Base-by-base conservation (phyloP, 2,113 vertebrate species). In the Leptobrachium leishanense region DNA sequence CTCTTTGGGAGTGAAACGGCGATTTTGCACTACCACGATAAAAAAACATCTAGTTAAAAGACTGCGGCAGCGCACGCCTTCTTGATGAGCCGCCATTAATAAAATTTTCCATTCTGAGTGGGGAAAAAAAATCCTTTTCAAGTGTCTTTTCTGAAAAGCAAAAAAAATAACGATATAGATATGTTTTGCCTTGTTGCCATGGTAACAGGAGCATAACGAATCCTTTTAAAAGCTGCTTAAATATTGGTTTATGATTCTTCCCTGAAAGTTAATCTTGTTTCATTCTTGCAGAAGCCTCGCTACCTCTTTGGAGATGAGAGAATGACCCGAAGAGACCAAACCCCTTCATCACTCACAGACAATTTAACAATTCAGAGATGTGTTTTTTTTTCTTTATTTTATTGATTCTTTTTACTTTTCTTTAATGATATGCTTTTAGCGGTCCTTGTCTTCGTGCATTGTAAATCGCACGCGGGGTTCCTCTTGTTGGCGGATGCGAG, bases 171-270 rank as follows among this genome's bases (percentile, higher is more conserved):
- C n/a, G n/a, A n/a, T n/a, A n/a, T n/a, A n/a, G n/a, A n/a, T n/a
- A 5, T 46, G 39, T 65, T 77, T 68, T 43, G 43, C 2, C 7
- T 9, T 41, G 67, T 77, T 77, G 68, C 43, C 54, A 77, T 63
- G 54, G 39, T 57, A 77, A 43, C 69, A 55, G 62, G 46, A 77
- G 67, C 12, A 77, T 77, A 77, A 77, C 69, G 67, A 57, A 15
- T 76, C 15, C 46, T 69, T 76, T 9, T 69, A 69, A 68, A 41
- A 71, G 62, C 54, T 77, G 43, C 46, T 71, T 77, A 77, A 70
- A 77, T 71, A 71, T 71, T 71, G 68, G 42, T 71, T 77, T 70
- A 77, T 41, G 43, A 70, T n/a, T n/a, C n/a, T 53, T 41, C 76
- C 54, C 67, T 68, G 75, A 68, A 77, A 43, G 5, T 63, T 62